Conservation (phyloP, 2,113 vertebrate genomes). For the Mirounga angustirostris region DNA sequence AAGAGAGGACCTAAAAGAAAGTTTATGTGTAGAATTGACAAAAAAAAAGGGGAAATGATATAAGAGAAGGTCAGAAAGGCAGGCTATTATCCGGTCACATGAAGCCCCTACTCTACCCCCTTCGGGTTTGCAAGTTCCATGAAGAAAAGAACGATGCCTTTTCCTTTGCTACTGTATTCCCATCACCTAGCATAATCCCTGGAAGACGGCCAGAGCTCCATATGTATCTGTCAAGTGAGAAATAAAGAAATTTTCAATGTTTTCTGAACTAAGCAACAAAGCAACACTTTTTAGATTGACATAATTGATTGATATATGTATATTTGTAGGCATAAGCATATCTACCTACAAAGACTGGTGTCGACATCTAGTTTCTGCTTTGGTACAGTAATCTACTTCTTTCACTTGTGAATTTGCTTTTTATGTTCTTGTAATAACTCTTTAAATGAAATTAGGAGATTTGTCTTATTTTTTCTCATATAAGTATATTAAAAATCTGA, state of each 20-base stretch:
- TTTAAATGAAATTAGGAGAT: background rate
- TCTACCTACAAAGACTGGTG: background rate
- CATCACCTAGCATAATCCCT: too few relatives aligned
- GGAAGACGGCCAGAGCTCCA: background rate
- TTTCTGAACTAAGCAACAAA: background rate
- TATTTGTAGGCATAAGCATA: background rate
- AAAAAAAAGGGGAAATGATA: background rate
- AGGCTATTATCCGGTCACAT: accelerated
- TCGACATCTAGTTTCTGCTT: background rate
- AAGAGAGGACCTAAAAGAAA: background rate
- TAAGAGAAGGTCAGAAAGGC: background rate
- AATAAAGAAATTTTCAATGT: background rate
- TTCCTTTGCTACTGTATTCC: background rate
- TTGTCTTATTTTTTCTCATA: background rate
- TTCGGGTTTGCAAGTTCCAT: background rate
- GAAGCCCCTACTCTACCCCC: accelerated
- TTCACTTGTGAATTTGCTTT: background rate
- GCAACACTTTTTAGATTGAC: background rate
- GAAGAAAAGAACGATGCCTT: background rate
- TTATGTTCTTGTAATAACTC: background rate
- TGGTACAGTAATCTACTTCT: background rate
- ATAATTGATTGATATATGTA: background rate
- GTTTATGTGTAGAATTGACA: background rate
- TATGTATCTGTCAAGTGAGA: background rate
- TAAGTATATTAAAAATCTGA: background rate